Conservation (phyloP, 2,888 invertebrate species). For the Arge pagana region DNA sequence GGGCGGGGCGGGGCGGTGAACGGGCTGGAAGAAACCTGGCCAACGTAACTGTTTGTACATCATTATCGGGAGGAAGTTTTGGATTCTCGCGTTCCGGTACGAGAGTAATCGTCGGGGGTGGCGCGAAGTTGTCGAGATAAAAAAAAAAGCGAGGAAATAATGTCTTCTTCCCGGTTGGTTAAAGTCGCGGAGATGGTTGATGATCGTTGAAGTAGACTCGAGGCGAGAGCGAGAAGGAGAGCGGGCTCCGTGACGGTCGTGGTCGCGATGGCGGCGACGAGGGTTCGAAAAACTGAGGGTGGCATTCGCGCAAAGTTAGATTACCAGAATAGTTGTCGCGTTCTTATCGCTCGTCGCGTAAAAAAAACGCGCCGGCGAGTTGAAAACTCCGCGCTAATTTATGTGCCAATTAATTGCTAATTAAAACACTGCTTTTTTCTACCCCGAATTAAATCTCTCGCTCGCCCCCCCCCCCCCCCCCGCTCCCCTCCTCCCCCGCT, state of each 20-base stretch:
- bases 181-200: too few relatives aligned
- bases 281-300: not conserved
- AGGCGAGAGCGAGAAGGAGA: slow-evolving; percentile 13
- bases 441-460: slow-evolving; percentile 50
- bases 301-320: slow-evolving; percentile 50
- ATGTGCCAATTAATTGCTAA: slow-evolving; percentile 57
- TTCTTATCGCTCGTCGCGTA: slow-evolving; percentile 42
- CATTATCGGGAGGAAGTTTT: too few relatives aligned
- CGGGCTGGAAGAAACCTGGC: too few relatives aligned
- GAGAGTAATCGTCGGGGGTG: too few relatives aligned
- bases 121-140: not conserved
- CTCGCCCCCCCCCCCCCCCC: slow-evolving; percentile 27
- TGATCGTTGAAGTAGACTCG: slow-evolving; percentile 25
- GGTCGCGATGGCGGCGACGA: too few relatives aligned
- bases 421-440: slow-evolving; percentile 53
- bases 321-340: slow-evolving; percentile 52
- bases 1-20: too few relatives aligned
- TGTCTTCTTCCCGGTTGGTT: too few relatives aligned
- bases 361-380: slow-evolving; percentile 12
- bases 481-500: slow-evolving; percentile 23
- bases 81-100: too few relatives aligned
- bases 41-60: too few relatives aligned
- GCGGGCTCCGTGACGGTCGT: too few relatives aligned
- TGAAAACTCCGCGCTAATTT: slow-evolving; percentile 53
- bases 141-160: too few relatives aligned